These are phyloP conservation scores for Eptesicus fuscus DNA, from an alignment of 2,113 vertebrate species.

Conservation along the genomic window DNA sequence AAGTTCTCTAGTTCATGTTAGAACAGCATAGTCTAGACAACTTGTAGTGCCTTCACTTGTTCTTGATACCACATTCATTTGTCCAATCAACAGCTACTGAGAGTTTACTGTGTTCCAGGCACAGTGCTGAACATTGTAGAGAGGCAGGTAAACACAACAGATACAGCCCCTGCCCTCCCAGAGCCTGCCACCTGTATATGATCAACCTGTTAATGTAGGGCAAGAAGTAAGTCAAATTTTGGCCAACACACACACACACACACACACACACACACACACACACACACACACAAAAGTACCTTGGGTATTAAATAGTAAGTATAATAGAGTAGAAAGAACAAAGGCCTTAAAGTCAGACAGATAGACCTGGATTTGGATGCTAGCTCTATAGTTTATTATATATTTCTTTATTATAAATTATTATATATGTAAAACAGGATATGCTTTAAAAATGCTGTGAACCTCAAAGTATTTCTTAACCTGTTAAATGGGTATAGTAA, in stretches of 20 bases:
- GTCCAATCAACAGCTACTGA: background rate
- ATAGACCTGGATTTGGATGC: background rate
- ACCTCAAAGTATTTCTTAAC: conserved; percentile 14
- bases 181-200: background rate
- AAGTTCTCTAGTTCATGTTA: background rate
- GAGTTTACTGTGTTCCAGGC: background rate
- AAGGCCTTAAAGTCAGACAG: background rate
- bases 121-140: background rate
- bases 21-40: background rate
- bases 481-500: background rate
- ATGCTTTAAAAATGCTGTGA: conserved; percentile 12
- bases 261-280: background rate
- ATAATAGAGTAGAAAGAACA: background rate
- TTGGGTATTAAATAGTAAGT: background rate
- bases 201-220: background rate
- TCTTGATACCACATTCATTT: background rate
- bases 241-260: background rate
- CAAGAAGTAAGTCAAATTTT: background rate
- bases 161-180: background rate
- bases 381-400: background rate
- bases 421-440: background rate
- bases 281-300: background rate
- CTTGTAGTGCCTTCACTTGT: background rate
- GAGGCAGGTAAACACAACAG: background rate
- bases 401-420: background rate